Conservation (phyloP, 2,113 vertebrate genomes). For the Junco hyemalis region DNA sequence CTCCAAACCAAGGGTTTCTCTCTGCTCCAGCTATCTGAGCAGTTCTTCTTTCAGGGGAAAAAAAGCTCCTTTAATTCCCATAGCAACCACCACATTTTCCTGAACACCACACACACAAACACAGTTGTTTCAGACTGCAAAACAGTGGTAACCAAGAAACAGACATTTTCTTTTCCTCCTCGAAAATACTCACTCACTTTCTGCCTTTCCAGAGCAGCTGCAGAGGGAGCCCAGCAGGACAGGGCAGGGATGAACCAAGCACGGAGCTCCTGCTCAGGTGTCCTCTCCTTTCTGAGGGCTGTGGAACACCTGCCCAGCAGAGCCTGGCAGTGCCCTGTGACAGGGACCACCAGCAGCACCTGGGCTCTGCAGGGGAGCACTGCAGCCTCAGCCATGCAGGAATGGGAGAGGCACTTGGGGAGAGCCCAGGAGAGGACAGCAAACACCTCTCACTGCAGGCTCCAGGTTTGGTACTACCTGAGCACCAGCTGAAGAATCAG, state of each 20-base stretch:
- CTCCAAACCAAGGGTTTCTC: accelerated
- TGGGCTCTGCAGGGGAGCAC: no score
- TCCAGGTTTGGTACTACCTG: accelerated
- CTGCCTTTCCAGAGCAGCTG: background rate
- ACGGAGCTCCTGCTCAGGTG: background rate
- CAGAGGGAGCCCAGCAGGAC: background rate
- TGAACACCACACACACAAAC: background rate
- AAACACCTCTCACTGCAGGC: background rate
- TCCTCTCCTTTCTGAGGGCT: background rate
- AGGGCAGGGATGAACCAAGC: accelerated
- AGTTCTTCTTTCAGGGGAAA: background rate
- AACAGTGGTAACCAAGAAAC: background rate
- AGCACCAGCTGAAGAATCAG: background rate
- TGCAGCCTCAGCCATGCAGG: no score
- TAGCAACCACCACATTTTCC: background rate
- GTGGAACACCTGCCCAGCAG: accelerated
- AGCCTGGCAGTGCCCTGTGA: accelerated
- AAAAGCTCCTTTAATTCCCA: background rate
- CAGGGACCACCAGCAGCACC: accelerated
- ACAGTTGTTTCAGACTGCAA: background rate
- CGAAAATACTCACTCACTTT: accelerated
- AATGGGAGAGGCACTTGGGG: accelerated
- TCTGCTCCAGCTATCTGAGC: background rate
- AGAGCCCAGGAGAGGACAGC: background rate
- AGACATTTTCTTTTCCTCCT: background rate